Percentiles rank a stretch among this genome's conserved stretches.
phyloP scores from a whole-genome alignment of 2,888 invertebrate genomes.

The Euzophera pinguis region DNA sequence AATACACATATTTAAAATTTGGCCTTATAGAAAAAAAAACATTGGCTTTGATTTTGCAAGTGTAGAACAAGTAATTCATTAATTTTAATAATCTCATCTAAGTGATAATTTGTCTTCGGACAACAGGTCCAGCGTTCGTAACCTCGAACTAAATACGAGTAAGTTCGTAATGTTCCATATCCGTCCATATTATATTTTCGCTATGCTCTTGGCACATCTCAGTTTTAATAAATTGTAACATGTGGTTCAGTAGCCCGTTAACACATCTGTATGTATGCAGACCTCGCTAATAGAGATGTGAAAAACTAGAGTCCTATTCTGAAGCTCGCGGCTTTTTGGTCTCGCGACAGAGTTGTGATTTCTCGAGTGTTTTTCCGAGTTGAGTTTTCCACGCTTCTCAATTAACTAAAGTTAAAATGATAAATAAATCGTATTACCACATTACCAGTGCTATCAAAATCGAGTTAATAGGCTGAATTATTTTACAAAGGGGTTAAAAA shows the following conservation, averaged over 20 bases:
- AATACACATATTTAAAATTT: too few relatives aligned
- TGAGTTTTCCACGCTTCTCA: too few relatives aligned
- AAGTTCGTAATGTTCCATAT: not conserved
- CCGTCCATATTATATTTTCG: not conserved
- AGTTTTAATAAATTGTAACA: conserved; percentile 42
- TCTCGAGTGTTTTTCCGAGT: too few relatives aligned
- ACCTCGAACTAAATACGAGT: not conserved
- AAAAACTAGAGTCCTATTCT: too few relatives aligned
- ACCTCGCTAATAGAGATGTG: conserved; percentile 15
- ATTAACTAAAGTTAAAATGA: too few relatives aligned
- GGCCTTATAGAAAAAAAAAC: too few relatives aligned
- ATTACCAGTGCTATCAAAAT: too few relatives aligned
- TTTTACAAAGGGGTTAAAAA: too few relatives aligned
- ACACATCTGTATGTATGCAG: conserved; percentile 54
- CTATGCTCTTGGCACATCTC: conserved; percentile 9
- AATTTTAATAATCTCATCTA: conserved; percentile 12
- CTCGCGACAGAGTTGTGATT: too few relatives aligned
- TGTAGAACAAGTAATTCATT: not conserved
- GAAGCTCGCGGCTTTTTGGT: too few relatives aligned
- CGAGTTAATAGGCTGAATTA: too few relatives aligned
- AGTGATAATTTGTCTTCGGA: not conserved
- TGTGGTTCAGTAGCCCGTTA: conserved; percentile 35
- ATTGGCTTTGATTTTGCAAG: not conserved
- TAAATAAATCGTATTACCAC: too few relatives aligned
- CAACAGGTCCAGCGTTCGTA: not conserved